Percentiles rank a stretch among this genome's conserved stretches.
Evolutionary conservation across 2,113 vertebrate species (phyloP).

Genomic region (Entomyzon cyanotis): DNA sequence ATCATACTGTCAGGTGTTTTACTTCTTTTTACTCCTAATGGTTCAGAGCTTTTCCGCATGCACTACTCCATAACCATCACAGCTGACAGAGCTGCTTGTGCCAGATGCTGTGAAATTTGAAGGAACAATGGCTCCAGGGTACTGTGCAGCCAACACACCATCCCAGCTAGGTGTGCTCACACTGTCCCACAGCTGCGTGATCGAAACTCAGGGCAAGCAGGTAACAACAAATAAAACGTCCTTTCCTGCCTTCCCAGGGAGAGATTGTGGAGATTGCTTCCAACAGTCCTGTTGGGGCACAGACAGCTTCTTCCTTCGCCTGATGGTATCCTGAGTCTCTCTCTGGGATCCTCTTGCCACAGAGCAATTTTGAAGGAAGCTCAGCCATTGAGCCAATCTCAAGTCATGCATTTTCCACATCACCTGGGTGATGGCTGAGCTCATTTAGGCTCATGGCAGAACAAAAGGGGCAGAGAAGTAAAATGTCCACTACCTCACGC

Average conservation of each 20-base stretch:
- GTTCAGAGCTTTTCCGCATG: background rate
- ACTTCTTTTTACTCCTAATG: background rate
- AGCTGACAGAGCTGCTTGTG: background rate
- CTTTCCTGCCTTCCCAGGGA: background rate
- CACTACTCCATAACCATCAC: background rate
- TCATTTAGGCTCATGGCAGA: background rate
- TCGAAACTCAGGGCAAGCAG: background rate
- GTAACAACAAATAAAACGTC: background rate
- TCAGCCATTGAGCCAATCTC: background rate
- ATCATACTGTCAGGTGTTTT: background rate
- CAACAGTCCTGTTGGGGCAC: accelerated
- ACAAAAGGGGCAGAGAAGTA: background rate
- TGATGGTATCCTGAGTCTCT: background rate
- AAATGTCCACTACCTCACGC: background rate
- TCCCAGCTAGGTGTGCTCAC: background rate
- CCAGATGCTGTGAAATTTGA: background rate
- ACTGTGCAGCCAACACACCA: background rate
- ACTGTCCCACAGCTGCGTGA: background rate
- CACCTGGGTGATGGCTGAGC: background rate
- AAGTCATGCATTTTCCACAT: background rate
- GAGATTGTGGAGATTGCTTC: background rate
- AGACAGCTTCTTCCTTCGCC: background rate
- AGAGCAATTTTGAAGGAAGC: background rate
- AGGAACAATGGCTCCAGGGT: background rate
- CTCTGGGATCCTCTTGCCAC: background rate